Conservation (phyloP, 2,797 vertebrate species). For the Decapterus maruadsi region DNA sequence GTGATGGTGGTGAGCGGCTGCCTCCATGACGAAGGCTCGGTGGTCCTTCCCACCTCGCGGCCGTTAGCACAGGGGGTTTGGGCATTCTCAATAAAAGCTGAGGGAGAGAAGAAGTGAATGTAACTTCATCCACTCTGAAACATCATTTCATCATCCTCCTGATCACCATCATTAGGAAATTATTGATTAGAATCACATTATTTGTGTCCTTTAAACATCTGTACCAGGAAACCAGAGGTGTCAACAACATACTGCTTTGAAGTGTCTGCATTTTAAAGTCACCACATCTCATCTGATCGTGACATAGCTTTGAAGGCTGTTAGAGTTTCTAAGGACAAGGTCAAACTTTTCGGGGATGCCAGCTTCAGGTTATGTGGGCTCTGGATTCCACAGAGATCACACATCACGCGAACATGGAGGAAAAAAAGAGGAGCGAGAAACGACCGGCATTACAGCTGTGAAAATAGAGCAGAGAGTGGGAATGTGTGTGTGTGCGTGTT, state of each 20-base stretch:
- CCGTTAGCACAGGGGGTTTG: constrained; percentile 84
- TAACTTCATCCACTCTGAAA: background rate
- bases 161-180: constrained; percentile 20
- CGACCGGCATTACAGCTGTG: constrained; percentile 55
- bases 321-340: constrained; percentile 1
- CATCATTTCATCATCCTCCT: background rate
- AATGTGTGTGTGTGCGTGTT: background rate
- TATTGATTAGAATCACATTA: constrained; percentile 11
- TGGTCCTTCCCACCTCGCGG: constrained; percentile 79
- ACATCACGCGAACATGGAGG: constrained; percentile 26
- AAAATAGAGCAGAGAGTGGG: constrained; percentile 53
- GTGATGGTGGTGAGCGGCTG: constrained; percentile 91
- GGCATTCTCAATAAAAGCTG: constrained; percentile 92
- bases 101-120: constrained; percentile 44
- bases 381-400: constrained; percentile 53
- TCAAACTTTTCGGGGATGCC: constrained; percentile 44
- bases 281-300: constrained; percentile 16
- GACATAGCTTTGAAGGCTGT: constrained; percentile 4
- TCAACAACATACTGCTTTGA: constrained; percentile 2
- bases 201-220: constrained; percentile 69
- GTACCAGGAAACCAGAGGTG: constrained; percentile 77
- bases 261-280: constrained; percentile 16
- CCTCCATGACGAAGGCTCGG: constrained; percentile 74
- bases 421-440: constrained; percentile 34
- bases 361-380: constrained; percentile 47